These are phyloP conservation scores for Crocidura indochinensis DNA, from an alignment of 2,797 vertebrate genomes.

Conservation along the genomic window DNA sequence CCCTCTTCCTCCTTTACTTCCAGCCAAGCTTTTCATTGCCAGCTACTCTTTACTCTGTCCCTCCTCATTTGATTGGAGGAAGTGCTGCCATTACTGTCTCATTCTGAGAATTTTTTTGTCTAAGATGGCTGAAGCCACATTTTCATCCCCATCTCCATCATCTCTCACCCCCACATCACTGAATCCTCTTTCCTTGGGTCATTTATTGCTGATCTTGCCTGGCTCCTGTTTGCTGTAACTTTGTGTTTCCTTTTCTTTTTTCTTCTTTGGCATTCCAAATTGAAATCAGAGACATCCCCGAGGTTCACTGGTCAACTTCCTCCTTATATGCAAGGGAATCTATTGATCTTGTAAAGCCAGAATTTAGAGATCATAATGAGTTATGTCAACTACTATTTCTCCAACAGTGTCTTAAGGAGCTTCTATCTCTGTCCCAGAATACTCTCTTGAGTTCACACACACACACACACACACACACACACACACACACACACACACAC, in stretches of 20 bases:
- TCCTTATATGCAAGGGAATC: neutral
- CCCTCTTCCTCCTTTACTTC: neutral
- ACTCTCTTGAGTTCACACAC: neutral
- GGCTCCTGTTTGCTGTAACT: neutral
- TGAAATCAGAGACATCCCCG: neutral
- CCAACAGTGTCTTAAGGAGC: neutral
- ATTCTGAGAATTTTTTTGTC: neutral
- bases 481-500: no score
- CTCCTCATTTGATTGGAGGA: neutral
- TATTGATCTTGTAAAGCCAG: neutral
- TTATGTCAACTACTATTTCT: neutral
- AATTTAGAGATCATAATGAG: neutral
- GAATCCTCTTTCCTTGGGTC: neutral
- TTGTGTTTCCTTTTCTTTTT: neutral
- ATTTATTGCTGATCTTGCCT: neutral
- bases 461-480: neutral
- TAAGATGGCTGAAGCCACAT: neutral
- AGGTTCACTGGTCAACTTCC: neutral
- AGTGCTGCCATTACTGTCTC: neutral
- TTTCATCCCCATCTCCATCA: neutral
- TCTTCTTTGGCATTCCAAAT: neutral
- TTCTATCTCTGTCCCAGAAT: neutral
- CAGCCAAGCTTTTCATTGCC: neutral
- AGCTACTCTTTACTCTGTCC: neutral
- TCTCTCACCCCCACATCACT: neutral